phyloP scores from a whole-genome alignment of 2,113 vertebrate genomes.

The Isichthys henryi region DNA sequence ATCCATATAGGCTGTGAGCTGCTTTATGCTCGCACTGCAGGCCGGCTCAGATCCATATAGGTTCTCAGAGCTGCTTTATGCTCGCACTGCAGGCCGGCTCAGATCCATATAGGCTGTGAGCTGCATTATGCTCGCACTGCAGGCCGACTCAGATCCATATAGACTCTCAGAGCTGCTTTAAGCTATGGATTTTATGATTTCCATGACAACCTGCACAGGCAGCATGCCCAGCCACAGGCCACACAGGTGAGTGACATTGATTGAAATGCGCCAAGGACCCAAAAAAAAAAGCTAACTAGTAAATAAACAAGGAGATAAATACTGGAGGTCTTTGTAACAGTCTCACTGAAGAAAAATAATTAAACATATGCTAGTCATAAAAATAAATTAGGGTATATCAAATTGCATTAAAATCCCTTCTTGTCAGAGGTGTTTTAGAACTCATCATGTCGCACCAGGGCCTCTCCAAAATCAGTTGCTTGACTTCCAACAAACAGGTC shows the following conservation, averaged over 20 bases:
- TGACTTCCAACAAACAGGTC: slow-evolving; percentile 94
- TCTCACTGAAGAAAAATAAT: background rate
- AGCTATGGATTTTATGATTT: background rate
- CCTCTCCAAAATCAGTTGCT: slow-evolving; percentile 93
- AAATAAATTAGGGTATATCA: slow-evolving; percentile 79
- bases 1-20: no score
- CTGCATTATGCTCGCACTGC: background rate
- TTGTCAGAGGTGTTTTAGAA: slow-evolving; percentile 58
- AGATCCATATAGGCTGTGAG: no score
- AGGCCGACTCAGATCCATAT: no score
- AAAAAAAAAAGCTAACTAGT: background rate
- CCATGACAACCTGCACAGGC: background rate
- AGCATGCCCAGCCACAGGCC: background rate
- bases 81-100: no score
- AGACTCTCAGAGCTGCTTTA: no score
- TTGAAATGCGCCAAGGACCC: background rate
- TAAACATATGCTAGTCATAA: slow-evolving; percentile 44
- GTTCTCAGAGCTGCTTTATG: no score
- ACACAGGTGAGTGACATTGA: background rate
- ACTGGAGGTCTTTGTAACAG: background rate
- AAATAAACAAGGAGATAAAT: background rate
- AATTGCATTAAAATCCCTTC: slow-evolving; percentile 35
- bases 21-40: no score
- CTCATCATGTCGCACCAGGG: slow-evolving; percentile 88
- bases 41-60: no score